A percentile compares a stretch with the other conserved stretches of the same genome.
phyloP scores from a whole-genome alignment of 2,888 invertebrate species.

The Diadromus collaris region DNA sequence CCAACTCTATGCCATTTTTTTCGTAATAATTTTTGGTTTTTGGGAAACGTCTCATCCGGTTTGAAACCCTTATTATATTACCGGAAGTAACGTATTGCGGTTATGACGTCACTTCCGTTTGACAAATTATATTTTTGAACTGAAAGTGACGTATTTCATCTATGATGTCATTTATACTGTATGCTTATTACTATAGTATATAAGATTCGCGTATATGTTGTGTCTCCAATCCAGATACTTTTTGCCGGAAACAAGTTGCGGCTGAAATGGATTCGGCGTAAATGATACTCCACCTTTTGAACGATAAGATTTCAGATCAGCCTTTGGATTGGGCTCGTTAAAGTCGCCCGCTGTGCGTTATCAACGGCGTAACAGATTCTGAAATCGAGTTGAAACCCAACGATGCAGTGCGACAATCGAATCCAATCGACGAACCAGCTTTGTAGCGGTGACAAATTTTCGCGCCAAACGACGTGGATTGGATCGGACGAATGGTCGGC shows the following conservation, averaged over 20 bases:
- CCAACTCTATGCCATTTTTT: no score
- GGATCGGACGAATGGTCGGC: constrained; percentile 1
- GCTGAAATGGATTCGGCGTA: no score
- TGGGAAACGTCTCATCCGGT: no score
- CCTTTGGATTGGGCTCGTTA: neutral
- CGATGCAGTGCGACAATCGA: neutral
- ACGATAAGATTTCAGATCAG: neutral
- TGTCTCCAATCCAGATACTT: neutral
- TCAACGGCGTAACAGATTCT: neutral
- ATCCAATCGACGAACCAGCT: neutral
- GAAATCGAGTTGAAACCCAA: neutral
- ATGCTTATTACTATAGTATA: neutral
- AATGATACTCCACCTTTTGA: neutral
- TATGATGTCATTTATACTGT: no score
- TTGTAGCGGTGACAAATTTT: neutral
- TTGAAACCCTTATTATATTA: no score
- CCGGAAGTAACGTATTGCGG: no score
- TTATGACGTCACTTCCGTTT: no score
- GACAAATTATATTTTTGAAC: no score
- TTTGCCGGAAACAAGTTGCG: no score
- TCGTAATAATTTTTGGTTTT: no score
- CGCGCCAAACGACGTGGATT: neutral
- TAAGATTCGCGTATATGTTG: neutral
- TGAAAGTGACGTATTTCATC: no score
- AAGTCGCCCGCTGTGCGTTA: neutral